These are phyloP conservation scores for Pimpla rufipes DNA, from an alignment of 2,888 invertebrate genomes.

Conservation along the genomic window DNA sequence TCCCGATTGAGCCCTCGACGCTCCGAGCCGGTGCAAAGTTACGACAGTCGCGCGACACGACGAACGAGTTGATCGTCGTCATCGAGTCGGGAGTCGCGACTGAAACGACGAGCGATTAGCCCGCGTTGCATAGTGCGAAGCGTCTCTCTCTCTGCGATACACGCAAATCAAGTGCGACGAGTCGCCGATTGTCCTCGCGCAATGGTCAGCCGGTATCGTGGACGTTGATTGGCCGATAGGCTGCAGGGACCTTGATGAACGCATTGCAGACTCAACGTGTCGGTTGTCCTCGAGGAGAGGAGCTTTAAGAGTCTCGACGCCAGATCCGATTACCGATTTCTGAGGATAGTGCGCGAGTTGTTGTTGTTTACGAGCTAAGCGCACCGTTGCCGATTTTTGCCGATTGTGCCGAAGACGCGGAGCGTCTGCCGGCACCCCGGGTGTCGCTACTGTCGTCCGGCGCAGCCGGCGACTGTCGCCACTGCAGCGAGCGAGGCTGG, in stretches of 20 bases:
- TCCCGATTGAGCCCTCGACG: not conserved
- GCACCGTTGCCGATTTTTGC: not conserved
- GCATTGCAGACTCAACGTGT: constrained; percentile 24
- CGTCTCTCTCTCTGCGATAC: constrained; percentile 11
- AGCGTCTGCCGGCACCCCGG: not conserved
- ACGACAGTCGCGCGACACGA: constrained; percentile 11
- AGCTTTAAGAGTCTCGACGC: constrained; percentile 16
- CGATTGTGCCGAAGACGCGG: not conserved
- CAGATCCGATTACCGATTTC: constrained; percentile 37
- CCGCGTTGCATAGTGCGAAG: constrained; percentile 7
- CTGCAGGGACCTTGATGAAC: constrained; percentile 61
- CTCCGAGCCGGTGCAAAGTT: not conserved
- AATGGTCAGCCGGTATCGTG: constrained; percentile 35
- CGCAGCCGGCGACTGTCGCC: constrained; percentile 51
- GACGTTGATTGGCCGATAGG: constrained; percentile 31
- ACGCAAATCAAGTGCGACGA: constrained; percentile 23
- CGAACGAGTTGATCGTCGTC: constrained; percentile 48
- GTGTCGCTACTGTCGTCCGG: constrained; percentile 25
- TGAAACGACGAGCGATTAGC: constrained; percentile 29
- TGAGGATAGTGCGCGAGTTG: constrained; percentile 8
- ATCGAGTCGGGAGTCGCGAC: constrained; percentile 30
- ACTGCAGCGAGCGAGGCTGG: constrained; percentile 27
- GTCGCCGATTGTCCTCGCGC: not conserved
- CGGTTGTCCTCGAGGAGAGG: constrained; percentile 36
- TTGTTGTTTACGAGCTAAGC: constrained; percentile 15